Conservation (phyloP, 2,888 invertebrate species). For the Candidula unifasciata region DNA sequence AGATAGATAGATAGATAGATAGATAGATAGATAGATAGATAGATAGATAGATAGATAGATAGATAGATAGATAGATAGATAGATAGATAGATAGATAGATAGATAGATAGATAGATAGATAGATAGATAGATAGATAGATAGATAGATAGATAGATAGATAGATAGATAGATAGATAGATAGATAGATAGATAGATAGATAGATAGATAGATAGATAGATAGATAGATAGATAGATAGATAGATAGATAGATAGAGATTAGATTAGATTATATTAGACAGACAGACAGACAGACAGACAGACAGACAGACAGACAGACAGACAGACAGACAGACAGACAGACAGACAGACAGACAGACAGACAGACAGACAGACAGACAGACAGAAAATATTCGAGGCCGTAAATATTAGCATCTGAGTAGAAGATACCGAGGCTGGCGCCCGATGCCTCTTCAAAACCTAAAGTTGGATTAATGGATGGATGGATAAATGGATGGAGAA, state of each 20-base stretch:
- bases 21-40: conserved; percentile 15
- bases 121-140: conserved; percentile 12
- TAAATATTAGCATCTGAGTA: too few relatives aligned
- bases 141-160: not conserved
- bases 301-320: not conserved
- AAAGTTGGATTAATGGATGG: too few relatives aligned
- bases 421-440: too few relatives aligned
- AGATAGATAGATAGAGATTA: too few relatives aligned
- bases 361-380: not conserved
- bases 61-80: conserved; percentile 15
- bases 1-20: conserved; percentile 15
- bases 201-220: conserved; percentile 12
- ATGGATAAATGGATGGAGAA: not conserved
- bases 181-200: conserved; percentile 15
- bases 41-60: conserved; percentile 15
- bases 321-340: not conserved
- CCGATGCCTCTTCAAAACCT: too few relatives aligned
- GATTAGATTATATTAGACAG: too few relatives aligned
- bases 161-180: conserved; percentile 11
- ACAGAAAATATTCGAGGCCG: too few relatives aligned
- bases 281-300: not conserved
- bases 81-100: conserved; percentile 15
- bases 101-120: conserved; percentile 15
- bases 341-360: not conserved
- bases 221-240: conserved; percentile 15